Evolutionary conservation across 2,113 vertebrate species (phyloP).

Genomic region (Thalassarche chlororhynchos): DNA sequence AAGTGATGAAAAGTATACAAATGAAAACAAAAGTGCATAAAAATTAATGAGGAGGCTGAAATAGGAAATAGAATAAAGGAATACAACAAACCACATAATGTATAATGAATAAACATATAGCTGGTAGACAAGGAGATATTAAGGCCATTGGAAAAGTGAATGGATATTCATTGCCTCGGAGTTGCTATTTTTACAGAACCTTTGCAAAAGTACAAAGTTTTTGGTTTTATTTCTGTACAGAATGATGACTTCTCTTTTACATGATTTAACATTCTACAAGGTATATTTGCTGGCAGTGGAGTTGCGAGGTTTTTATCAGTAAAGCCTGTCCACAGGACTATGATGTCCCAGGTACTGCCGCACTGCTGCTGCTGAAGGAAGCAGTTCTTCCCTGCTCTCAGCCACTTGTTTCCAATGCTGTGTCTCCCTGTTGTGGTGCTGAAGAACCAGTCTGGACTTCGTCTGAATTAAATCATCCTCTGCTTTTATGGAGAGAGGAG

Average conservation of each 20-base stretch:
- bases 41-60: constrained; percentile 47
- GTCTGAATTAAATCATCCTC: background rate
- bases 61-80: constrained; percentile 45
- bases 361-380: background rate
- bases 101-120: background rate
- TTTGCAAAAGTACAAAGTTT: background rate
- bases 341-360: too few relatives aligned
- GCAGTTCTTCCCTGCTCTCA: background rate
- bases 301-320: background rate
- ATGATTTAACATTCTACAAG: background rate
- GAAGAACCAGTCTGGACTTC: background rate
- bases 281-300: background rate
- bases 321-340: background rate
- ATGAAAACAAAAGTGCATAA: constrained; percentile 57
- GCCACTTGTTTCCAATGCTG: background rate
- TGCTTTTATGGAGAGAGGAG: background rate
- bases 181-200: background rate
- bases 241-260: background rate
- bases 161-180: background rate
- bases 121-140: background rate
- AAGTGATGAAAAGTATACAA: constrained; percentile 52
- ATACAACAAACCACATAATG: constrained; percentile 31
- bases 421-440: background rate
- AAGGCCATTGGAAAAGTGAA: background rate
- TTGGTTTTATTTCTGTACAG: background rate